Base-by-base conservation (phyloP, 2,888 invertebrate species). In the Folsomia manolachei region DNA sequence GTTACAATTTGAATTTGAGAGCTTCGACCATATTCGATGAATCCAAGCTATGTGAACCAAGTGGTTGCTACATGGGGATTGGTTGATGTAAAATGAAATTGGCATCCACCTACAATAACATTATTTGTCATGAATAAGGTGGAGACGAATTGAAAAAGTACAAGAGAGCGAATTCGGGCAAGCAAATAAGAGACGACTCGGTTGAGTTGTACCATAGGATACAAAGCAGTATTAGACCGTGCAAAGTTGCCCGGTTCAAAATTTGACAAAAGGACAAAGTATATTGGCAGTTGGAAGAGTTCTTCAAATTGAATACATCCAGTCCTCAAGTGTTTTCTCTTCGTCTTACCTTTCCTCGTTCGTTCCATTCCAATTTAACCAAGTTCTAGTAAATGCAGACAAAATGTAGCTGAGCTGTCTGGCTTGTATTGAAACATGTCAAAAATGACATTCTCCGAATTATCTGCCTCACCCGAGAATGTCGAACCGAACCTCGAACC, bases 281-380 rank as follows among this genome's bases (percentile, higher is more conserved):
- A 74, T 79, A 79, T 79, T 79, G 79, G 79, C 75, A 79, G 76
- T 77, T 76, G 74, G 74, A 76, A 77, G 77, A 74, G 75, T 73
- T 68, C 76, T 77, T 77, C 76, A 79, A 77, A 79, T 76, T 76
- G 77, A 79, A 79, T 78, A 79, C 76, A 75, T 75, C 74, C 70
- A 79, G 67, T 67, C 63, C 71, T 79, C 75, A 78, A 78, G 78
- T 79, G 78, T 78, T 79, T 77, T 78, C 78, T 76, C 77, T 79
- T 68, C 78, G 71, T 75, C 77, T 77, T 77, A 72, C 74, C 76
- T 77, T 79, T 77, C 74, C 67, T 56, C 51, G 18, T n/a, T n/a
- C 56, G 19, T 19, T 19, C n/a, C 56, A 21, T 56, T 56, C n/a
- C n/a, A n/a, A n/a, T n/a, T n/a, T n/a, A n/a, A n/a, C n/a, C n/a